Evolutionary conservation across 1,140 invertebrate species (phyloP).

Genomic region (Musca vetustissima): DNA sequence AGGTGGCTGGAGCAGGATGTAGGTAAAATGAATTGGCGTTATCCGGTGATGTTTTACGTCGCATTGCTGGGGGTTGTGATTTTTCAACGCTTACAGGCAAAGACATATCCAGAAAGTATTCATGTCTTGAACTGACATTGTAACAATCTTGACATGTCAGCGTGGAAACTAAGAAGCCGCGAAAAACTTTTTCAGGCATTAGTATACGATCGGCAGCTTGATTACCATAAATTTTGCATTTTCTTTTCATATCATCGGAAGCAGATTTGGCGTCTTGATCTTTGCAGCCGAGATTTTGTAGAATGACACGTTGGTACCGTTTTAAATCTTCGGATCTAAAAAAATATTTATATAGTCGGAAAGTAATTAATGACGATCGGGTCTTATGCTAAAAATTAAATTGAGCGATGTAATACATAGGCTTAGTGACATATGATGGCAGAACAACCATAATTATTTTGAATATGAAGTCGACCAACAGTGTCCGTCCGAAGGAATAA

Average conservation of each 20-base stretch:
- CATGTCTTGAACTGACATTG: constrained; percentile 80
- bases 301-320: constrained; percentile 76
- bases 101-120: constrained; percentile 93
- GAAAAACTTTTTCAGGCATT: constrained; percentile 81
- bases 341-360: constrained; percentile 5
- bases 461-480: too few relatives aligned
- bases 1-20: constrained; percentile 33
- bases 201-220: constrained; percentile 80
- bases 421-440: too few relatives aligned
- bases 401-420: too few relatives aligned
- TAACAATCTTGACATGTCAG: constrained; percentile 87
- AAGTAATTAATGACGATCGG: too few relatives aligned
- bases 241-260: constrained; percentile 71
- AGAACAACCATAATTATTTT: too few relatives aligned
- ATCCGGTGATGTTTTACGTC: constrained; percentile 58
- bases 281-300: constrained; percentile 69
- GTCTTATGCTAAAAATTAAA: too few relatives aligned
- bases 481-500: too few relatives aligned
- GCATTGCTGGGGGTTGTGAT: constrained; percentile 62
- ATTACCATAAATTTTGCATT: constrained; percentile 79
- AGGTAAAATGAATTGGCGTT: constrained; percentile 39
- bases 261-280: constrained; percentile 71
- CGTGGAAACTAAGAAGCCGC: constrained; percentile 86
- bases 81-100: constrained; percentile 80
- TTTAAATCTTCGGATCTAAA: constrained; percentile 66